Evolutionary conservation across 1,140 invertebrate genomes (phyloP).

Genomic region (Drosophila triauraria): DNA sequence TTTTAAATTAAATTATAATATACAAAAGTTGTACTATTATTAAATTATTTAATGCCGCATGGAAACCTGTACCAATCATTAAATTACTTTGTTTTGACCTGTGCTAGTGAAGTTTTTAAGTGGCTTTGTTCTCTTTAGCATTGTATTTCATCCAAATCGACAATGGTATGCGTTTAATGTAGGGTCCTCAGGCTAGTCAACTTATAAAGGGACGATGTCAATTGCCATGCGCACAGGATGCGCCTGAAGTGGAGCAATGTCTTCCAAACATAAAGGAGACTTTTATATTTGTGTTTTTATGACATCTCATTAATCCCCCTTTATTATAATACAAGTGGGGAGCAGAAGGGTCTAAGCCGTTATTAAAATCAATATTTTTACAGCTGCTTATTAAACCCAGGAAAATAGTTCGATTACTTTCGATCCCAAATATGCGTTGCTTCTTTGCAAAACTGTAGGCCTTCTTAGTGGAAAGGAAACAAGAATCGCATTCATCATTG

Average conservation of each 20-base stretch:
- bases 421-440: neutral
- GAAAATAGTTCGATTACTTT: neutral
- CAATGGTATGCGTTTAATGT: conserved; percentile 50
- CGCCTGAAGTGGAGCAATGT: neutral
- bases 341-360: no score
- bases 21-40: no score
- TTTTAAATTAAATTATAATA: no score
- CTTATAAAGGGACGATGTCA: conserved; percentile 44
- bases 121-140: conserved; percentile 37
- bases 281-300: neutral
- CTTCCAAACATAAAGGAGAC: neutral
- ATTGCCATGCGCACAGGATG: conserved; percentile 54
- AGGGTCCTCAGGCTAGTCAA: conserved; percentile 35
- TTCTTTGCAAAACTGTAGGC: neutral
- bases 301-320: neutral
- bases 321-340: neutral
- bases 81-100: neutral
- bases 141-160: conserved; percentile 6
- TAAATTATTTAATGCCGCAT: no score
- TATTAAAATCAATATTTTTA: no score
- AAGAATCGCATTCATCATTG: no score
- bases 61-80: no score
- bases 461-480: neutral
- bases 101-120: conserved; percentile 55
- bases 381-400: neutral